phyloP scores from a whole-genome alignment of 2,797 vertebrate species.

The Lagorchestes hirsutus region DNA sequence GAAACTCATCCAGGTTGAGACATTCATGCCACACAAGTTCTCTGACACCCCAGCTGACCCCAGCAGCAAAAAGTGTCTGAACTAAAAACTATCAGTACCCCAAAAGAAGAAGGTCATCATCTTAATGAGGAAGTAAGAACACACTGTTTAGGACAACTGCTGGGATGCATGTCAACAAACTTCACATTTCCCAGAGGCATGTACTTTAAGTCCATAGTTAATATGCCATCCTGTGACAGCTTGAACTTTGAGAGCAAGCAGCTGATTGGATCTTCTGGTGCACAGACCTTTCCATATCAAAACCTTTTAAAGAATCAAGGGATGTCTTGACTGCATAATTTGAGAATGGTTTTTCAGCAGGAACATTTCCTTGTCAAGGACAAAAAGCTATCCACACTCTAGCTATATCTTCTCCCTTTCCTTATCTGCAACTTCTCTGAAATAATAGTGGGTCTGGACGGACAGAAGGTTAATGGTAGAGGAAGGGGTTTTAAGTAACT shows the following conservation, averaged over 20 bases:
- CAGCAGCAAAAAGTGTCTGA: background rate
- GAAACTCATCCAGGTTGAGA: background rate
- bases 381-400: background rate
- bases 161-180: conserved; percentile 74
- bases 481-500: background rate
- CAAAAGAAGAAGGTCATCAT: background rate
- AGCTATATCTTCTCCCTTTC: background rate
- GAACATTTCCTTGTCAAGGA: background rate
- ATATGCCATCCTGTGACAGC: background rate
- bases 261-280: background rate
- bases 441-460: background rate
- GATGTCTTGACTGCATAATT: background rate
- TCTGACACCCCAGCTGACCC: background rate
- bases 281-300: background rate
- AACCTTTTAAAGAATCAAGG: background rate
- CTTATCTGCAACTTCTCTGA: background rate
- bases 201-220: background rate
- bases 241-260: background rate
- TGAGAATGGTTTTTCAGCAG: background rate
- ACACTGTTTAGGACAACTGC: conserved; percentile 67
- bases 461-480: background rate
- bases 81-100: background rate
- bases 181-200: conserved; percentile 52
- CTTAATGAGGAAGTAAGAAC: conserved; percentile 55
- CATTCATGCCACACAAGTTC: background rate